Evolutionary conservation across 2,113 vertebrate genomes (phyloP).

Genomic region (rat (Rattus norvegicus)): DNA sequence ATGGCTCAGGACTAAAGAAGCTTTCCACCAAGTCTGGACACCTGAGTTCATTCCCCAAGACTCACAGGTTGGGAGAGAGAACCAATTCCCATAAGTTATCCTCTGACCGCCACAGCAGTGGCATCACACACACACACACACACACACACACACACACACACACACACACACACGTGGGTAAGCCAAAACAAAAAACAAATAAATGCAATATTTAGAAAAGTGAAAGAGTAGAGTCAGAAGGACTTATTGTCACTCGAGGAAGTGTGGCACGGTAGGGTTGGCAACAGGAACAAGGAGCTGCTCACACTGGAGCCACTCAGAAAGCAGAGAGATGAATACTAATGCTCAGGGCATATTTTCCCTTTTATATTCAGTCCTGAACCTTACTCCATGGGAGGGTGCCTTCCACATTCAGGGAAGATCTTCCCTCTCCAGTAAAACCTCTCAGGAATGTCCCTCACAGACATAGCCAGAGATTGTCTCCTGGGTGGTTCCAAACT

Average conservation of each 20-base stretch:
- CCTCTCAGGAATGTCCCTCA: neutral
- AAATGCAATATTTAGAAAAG: neutral
- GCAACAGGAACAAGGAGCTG: neutral
- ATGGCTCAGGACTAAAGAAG: neutral
- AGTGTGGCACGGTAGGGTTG: neutral
- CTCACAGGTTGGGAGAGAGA: neutral
- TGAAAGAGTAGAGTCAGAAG: neutral
- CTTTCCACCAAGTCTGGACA: neutral
- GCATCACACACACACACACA: neutral
- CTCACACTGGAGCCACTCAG: neutral
- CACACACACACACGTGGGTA: neutral
- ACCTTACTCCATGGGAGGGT: neutral
- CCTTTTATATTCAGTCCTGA: neutral
- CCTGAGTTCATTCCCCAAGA: neutral
- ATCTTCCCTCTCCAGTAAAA: neutral
- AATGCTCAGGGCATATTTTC: neutral
- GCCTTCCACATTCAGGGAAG: neutral
- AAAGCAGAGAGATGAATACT: neutral
- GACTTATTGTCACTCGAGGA: neutral
- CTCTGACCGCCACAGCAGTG: neutral
- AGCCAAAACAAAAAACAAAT: neutral
- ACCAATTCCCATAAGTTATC: neutral
- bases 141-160: neutral
- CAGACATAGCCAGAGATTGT: neutral
- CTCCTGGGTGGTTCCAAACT: neutral